phyloP scores from a whole-genome alignment of 2,888 invertebrate species.

The Leptarthrus brevirostris region DNA sequence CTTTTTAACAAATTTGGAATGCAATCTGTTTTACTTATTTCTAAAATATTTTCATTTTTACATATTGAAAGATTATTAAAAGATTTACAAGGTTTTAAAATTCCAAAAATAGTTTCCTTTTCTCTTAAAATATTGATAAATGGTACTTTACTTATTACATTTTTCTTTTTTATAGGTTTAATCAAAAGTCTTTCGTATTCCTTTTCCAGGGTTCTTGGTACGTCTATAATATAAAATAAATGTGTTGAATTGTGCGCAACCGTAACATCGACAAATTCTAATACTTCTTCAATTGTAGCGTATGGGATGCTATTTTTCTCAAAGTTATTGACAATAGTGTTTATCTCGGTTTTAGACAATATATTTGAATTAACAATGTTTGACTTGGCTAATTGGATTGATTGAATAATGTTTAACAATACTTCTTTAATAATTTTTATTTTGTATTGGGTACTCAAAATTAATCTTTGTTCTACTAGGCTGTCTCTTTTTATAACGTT shows the following conservation, averaged over 20 bases:
- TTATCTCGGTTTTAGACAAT: slow-evolving; percentile 17
- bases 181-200: slow-evolving; percentile 19
- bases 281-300: slow-evolving; percentile 16
- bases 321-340: slow-evolving; percentile 7
- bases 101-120: slow-evolving; percentile 7
- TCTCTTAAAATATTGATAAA: slow-evolving; percentile 3
- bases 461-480: not conserved
- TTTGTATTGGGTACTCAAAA: slow-evolving; percentile 28
- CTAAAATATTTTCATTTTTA: slow-evolving; percentile 30
- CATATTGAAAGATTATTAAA: slow-evolving; percentile 24
- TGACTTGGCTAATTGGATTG: slow-evolving; percentile 37
- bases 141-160: slow-evolving; percentile 15
- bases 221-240: slow-evolving; percentile 33
- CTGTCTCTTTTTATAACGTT: slow-evolving; percentile 7
- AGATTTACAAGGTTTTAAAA: not conserved
- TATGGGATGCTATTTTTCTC: slow-evolving; percentile 20
- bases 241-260: slow-evolving; percentile 12
- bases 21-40: slow-evolving; percentile 17
- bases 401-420: not conserved
- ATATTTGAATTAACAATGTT: slow-evolving; percentile 20
- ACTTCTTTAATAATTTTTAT: slow-evolving; percentile 36
- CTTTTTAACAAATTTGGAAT: slow-evolving; percentile 22
- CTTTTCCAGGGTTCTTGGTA: slow-evolving; percentile 21
- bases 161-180: slow-evolving; percentile 23
- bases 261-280: slow-evolving; percentile 26